Evolutionary conservation across 2,113 vertebrate genomes (phyloP).

Genomic region (Hipposideros armiger): DNA sequence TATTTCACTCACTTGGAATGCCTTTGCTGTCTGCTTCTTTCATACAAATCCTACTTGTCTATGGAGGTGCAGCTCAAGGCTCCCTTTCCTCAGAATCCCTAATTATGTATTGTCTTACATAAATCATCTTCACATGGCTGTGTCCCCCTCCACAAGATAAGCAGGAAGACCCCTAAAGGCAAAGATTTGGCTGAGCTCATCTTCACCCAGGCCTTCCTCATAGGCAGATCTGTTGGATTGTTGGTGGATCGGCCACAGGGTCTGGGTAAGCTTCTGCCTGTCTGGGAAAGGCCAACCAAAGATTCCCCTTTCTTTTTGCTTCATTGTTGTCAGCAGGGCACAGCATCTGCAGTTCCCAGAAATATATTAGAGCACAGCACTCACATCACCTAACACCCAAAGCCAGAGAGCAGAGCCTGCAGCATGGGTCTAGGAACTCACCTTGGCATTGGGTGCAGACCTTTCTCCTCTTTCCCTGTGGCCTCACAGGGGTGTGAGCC

Average conservation of each 20-base stretch:
- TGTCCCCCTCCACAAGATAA: not conserved
- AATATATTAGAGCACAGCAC: not conserved
- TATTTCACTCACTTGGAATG: not conserved
- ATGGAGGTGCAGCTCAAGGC: not conserved
- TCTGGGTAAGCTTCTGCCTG: not conserved
- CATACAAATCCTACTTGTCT: not conserved
- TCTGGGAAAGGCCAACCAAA: not conserved
- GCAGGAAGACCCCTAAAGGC: too few species aligned
- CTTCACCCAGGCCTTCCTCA: not conserved
- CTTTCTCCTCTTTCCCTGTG: not conserved
- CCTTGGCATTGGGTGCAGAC: rapidly evolving
- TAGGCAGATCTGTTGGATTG: not conserved
- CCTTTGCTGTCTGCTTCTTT: not conserved
- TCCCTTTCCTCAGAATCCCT: not conserved
- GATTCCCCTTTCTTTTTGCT: not conserved
- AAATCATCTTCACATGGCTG: not conserved
- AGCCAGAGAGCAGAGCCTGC: not conserved
- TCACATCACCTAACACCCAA: too few species aligned
- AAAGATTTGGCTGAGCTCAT: not conserved
- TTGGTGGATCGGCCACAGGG: not conserved
- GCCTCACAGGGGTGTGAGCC: not conserved
- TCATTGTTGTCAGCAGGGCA: not conserved
- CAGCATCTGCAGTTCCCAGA: not conserved
- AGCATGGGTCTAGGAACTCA: not conserved
- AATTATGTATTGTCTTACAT: not conserved